Conservation (phyloP, 2,888 invertebrate species). For the Cordylochernes scorpioides region DNA sequence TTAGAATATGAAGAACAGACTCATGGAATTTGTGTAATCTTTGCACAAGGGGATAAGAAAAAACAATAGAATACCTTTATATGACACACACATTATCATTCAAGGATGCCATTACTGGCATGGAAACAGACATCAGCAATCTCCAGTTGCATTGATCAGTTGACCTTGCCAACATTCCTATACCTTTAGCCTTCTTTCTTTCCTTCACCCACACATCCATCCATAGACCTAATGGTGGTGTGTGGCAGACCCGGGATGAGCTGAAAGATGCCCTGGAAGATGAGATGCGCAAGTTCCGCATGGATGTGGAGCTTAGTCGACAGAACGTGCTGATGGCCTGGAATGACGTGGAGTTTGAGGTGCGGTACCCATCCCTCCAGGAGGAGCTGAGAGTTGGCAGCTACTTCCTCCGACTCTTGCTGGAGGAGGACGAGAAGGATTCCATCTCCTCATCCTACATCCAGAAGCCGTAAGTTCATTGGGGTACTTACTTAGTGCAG, state of each 20-base stretch:
- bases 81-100: too few relatives aligned
- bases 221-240: too few relatives aligned
- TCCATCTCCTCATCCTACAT: conserved; percentile 37
- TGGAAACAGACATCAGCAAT: too few relatives aligned
- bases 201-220: too few relatives aligned
- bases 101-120: too few relatives aligned
- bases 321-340: conserved; percentile 54
- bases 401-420: conserved; percentile 73
- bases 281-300: conserved; percentile 63
- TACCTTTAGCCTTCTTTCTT: too few relatives aligned
- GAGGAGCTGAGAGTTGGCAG: conserved; percentile 96
- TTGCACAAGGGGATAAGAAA: too few relatives aligned
- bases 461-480: conserved; percentile 50
- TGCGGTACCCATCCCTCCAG: conserved; percentile 69
- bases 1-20: too few relatives aligned
- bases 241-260: conserved; percentile 91
- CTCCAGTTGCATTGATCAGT: too few relatives aligned
- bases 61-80: too few relatives aligned
- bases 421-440: conserved; percentile 55
- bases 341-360: conserved; percentile 94
- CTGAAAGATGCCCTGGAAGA: conserved; percentile 67
- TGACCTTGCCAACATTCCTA: too few relatives aligned
- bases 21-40: too few relatives aligned
- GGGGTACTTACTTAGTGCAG: neutral
- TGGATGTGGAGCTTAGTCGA: conserved; percentile 50